Conservation (phyloP, 2,888 invertebrate species). For the Galeruca laticollis region DNA sequence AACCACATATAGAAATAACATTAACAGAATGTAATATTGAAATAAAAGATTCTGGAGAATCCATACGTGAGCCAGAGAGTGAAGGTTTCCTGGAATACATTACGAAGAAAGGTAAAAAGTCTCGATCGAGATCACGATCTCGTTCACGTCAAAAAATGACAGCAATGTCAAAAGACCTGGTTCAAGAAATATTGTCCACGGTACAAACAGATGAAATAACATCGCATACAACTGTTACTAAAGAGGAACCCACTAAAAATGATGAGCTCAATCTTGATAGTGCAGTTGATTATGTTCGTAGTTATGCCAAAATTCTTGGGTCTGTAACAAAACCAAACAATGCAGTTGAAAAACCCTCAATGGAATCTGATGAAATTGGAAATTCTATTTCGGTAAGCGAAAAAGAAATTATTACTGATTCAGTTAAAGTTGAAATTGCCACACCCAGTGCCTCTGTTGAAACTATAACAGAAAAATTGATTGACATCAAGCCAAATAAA, state of each 20-base stretch:
- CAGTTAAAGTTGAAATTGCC: background rate
- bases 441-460: background rate
- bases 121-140: slow-evolving; percentile 71
- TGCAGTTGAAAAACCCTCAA: background rate
- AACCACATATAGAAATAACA: slow-evolving; percentile 49
- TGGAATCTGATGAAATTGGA: background rate
- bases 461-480: background rate
- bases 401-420: background rate
- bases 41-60: background rate
- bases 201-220: background rate
- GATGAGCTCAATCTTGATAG: slow-evolving; percentile 1
- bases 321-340: slow-evolving; percentile 4
- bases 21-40: slow-evolving; percentile 58
- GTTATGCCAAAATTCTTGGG: slow-evolving; percentile 14
- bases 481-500: background rate
- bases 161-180: slow-evolving; percentile 38
- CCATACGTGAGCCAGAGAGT: slow-evolving; percentile 52
- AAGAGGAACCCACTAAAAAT: background rate
- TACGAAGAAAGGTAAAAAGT: slow-evolving; percentile 64
- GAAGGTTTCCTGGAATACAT: slow-evolving; percentile 68
- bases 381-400: background rate
- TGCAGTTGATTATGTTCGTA: background rate
- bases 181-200: background rate
- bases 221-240: slow-evolving; percentile 34
- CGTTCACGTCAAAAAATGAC: slow-evolving; percentile 52